These are phyloP conservation scores for Marcusenius ussheri DNA, from an alignment of 2,113 vertebrate genomes.

Conservation along the genomic window DNA sequence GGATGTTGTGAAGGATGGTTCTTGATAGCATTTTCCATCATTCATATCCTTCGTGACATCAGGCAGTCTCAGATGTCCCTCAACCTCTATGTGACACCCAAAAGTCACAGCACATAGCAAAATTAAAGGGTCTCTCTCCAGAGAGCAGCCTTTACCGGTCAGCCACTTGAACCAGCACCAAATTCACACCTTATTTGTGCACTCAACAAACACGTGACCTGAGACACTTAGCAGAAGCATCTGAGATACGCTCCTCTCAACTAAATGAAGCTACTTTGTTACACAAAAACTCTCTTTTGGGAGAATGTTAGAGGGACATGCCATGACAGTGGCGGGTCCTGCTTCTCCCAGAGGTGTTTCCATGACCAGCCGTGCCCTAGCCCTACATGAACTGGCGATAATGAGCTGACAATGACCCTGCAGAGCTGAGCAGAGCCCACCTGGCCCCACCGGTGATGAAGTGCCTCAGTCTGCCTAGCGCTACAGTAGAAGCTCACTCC, in stretches of 20 bases:
- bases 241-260: background rate
- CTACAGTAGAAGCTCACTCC: constrained; percentile 62
- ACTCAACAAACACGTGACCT: too few species aligned
- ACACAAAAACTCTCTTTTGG: background rate
- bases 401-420: background rate
- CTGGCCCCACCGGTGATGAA: constrained; percentile 40
- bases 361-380: background rate
- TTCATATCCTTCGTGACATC: background rate
- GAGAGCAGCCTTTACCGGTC: background rate
- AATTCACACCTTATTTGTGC: background rate
- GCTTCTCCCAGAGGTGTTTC: background rate
- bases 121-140: background rate
- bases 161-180: background rate
- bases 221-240: background rate
- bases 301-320: background rate
- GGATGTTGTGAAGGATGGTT: background rate
- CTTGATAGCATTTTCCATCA: background rate
- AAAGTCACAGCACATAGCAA: background rate
- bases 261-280: background rate
- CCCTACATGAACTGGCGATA: background rate
- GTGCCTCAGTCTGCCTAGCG: constrained; percentile 32
- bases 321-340: background rate
- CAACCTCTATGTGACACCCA: background rate
- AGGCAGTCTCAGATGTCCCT: background rate
- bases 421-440: background rate